phyloP scores from a whole-genome alignment of 2,888 invertebrate species.

The Adela reaumurella region DNA sequence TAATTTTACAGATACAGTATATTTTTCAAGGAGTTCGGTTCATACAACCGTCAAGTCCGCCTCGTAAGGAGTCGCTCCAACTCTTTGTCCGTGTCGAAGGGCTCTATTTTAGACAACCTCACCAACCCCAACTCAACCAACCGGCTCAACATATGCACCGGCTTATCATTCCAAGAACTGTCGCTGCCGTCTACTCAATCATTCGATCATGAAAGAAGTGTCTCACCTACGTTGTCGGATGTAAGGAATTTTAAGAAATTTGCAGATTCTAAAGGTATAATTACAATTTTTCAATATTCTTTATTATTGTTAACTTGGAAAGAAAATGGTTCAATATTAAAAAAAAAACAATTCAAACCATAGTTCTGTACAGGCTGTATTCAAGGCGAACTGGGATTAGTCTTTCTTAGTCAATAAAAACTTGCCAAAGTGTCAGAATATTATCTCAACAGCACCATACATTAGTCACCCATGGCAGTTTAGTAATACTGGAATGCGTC shows the following conservation, averaged over 20 bases:
- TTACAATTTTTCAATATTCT: no score
- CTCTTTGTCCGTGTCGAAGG: no score
- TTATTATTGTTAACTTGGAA: no score
- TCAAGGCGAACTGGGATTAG: no score
- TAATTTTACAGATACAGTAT: constrained; percentile 50
- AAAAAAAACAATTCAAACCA: no score
- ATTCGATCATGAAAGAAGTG: background rate
- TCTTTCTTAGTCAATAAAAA: no score
- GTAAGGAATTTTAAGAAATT: background rate
- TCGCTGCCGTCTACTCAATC: background rate
- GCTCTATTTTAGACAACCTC: constrained; percentile 41
- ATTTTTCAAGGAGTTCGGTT: constrained; percentile 54
- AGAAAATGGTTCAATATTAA: no score
- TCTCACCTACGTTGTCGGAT: background rate
- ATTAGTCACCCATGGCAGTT: no score
- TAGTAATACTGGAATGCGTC: no score
- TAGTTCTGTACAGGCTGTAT: no score
- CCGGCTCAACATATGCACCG: background rate
- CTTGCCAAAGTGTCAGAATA: no score
- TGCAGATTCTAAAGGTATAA: background rate
- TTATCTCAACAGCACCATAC: no score
- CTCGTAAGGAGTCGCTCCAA: constrained; percentile 43
- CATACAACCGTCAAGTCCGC: constrained; percentile 44
- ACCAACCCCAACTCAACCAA: constrained; percentile 18
- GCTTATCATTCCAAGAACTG: background rate